phyloP scores from a whole-genome alignment of 2,888 invertebrate genomes.

The Phasia obesa region DNA sequence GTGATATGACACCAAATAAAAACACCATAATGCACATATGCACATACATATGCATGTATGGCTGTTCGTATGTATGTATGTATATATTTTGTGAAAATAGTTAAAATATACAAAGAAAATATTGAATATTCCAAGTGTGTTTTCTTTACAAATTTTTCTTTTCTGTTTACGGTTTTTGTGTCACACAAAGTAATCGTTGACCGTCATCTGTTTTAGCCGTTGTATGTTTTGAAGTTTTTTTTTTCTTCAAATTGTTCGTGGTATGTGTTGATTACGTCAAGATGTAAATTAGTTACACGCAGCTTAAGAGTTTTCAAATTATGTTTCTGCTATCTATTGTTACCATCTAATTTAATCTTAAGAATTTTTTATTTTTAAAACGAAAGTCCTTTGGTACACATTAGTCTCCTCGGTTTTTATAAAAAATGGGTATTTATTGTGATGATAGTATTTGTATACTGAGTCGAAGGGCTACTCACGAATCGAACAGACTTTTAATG shows the following conservation, averaged over 20 bases:
- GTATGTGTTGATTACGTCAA: constrained; percentile 43
- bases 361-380: neutral
- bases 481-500: too few relatives aligned
- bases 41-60: too few relatives aligned
- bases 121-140: constrained; percentile 47
- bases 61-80: neutral
- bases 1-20: constrained; percentile 25
- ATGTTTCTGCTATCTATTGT: constrained; percentile 1
- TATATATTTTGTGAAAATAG: constrained; percentile 13
- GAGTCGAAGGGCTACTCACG: too few relatives aligned
- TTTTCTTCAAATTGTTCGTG: neutral
- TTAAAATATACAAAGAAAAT: constrained; percentile 52
- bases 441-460: too few relatives aligned
- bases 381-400: too few relatives aligned
- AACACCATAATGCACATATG: neutral
- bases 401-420: too few relatives aligned
- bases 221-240: constrained; percentile 3
- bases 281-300: constrained; percentile 66
- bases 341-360: constrained; percentile 1
- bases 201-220: constrained; percentile 66
- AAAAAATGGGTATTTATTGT: too few relatives aligned
- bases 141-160: constrained; percentile 35
- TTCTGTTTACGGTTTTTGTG: constrained; percentile 29
- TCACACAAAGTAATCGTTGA: constrained; percentile 42
- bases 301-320: constrained; percentile 32